Percentiles rank a stretch among this genome's conserved stretches.
phyloP scores from a whole-genome alignment of 2,113 vertebrate species.

The Symphodus melops region DNA sequence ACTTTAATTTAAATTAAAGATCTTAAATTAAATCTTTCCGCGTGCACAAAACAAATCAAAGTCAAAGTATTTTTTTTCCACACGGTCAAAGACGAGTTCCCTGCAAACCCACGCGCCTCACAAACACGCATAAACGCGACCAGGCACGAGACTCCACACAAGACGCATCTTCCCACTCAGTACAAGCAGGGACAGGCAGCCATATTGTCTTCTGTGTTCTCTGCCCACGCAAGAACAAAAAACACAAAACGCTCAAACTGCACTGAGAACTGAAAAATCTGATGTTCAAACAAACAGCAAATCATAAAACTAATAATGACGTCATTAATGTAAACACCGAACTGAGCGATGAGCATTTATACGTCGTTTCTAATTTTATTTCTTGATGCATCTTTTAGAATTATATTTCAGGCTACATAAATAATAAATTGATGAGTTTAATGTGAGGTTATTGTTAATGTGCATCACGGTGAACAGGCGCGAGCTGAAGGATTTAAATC shows the following conservation, averaged over 20 bases:
- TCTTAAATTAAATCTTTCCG: too few relatives aligned
- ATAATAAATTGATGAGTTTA: too few relatives aligned
- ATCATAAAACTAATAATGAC: too few relatives aligned
- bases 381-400: too few relatives aligned
- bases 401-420: neutral
- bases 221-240: slow-evolving; percentile 22
- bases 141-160: slow-evolving; percentile 26
- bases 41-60: too few relatives aligned
- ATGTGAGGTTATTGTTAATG: neutral
- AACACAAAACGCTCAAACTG: neutral
- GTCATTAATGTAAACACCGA: too few relatives aligned
- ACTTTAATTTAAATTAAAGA: too few relatives aligned
- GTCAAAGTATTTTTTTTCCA: neutral
- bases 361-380: too few relatives aligned
- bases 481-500: too few relatives aligned
- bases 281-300: too few relatives aligned
- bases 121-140: slow-evolving; percentile 12
- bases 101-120: slow-evolving; percentile 57
- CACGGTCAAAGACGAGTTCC: slow-evolving; percentile 61
- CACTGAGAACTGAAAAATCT: neutral
- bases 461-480: neutral
- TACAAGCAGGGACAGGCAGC: slow-evolving; percentile 46
- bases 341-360: too few relatives aligned
- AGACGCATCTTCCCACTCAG: slow-evolving; percentile 64
- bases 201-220: slow-evolving; percentile 58